These are phyloP conservation scores for Chaetodon trifascialis DNA, from an alignment of 2,113 vertebrate genomes.

Conservation along the genomic window DNA sequence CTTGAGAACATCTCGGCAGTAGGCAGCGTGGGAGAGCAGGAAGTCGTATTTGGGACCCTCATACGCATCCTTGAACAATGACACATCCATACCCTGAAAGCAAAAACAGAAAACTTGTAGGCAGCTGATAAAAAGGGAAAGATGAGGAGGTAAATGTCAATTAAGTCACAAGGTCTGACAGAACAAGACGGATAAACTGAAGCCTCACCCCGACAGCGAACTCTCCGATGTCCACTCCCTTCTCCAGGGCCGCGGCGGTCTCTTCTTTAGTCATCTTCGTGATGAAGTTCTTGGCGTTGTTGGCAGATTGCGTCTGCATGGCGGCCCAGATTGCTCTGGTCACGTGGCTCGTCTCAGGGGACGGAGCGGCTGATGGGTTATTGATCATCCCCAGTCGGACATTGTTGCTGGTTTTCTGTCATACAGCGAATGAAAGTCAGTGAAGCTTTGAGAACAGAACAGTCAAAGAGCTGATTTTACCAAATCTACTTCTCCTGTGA, in stretches of 20 bases:
- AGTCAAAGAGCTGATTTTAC: too few species aligned
- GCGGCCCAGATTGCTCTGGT: slow-evolving; percentile 93
- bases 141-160: not conserved
- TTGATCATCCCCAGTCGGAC: slow-evolving; percentile 93
- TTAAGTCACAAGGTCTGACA: not conserved
- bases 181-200: not conserved
- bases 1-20: slow-evolving; percentile 94
- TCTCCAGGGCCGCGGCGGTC: slow-evolving; percentile 86
- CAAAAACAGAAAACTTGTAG: slow-evolving; percentile 1
- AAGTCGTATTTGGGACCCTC: slow-evolving; percentile 90
- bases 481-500: not conserved
- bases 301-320: slow-evolving; percentile 94
- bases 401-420: slow-evolving; percentile 92
- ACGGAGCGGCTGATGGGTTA: slow-evolving; percentile 87
- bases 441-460: not conserved
- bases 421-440: not conserved
- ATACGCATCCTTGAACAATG: slow-evolving; percentile 90
- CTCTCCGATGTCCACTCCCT: slow-evolving; percentile 85
- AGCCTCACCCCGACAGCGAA: slow-evolving; percentile 94
- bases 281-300: slow-evolving; percentile 98
- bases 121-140: not conserved
- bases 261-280: slow-evolving; percentile 96
- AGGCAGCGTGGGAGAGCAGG: slow-evolving; percentile 92
- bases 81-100: slow-evolving; percentile 94
- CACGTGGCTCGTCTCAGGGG: slow-evolving; percentile 82